A percentile compares a stretch with the other conserved stretches of the same genome.
These are phyloP conservation scores for Resseliella maxima DNA, from an alignment of 2,888 invertebrate species.

Conservation along the genomic window DNA sequence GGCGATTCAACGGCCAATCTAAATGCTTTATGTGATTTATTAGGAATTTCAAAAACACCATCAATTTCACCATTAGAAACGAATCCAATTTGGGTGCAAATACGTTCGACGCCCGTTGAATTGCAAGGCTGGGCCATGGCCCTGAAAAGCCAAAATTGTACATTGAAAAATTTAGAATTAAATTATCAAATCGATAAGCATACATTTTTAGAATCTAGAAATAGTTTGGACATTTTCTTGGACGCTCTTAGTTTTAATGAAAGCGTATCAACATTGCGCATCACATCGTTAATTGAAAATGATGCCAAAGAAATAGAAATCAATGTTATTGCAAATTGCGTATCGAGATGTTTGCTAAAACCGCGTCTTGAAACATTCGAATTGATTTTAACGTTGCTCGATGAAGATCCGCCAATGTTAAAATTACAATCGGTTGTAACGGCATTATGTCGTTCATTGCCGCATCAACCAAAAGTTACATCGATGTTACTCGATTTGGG, in stretches of 20 bases:
- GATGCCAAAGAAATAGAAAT: slow-evolving; percentile 70
- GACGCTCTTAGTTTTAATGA: slow-evolving; percentile 69
- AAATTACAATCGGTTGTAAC: slow-evolving; percentile 70
- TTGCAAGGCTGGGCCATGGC: slow-evolving; percentile 70
- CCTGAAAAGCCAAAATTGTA: slow-evolving; percentile 68
- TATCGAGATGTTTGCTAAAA: slow-evolving; percentile 68
- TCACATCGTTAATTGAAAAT: slow-evolving; percentile 69
- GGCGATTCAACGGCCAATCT: slow-evolving; percentile 70
- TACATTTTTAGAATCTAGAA: slow-evolving; percentile 63
- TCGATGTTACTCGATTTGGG: slow-evolving; percentile 71
- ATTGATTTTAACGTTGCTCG: slow-evolving; percentile 69
- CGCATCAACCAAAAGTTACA: slow-evolving; percentile 65
- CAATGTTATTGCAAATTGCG: slow-evolving; percentile 68
- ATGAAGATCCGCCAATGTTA: slow-evolving; percentile 69
- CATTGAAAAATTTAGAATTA: slow-evolving; percentile 69
- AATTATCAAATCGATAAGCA: slow-evolving; percentile 69
- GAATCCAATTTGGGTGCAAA: slow-evolving; percentile 64
- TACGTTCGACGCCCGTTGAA: slow-evolving; percentile 68
- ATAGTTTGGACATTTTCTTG: slow-evolving; percentile 69
- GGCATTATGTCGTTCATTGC: slow-evolving; percentile 67
- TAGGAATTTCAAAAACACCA: slow-evolving; percentile 68
- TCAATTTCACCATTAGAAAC: slow-evolving; percentile 66
- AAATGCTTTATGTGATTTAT: slow-evolving; percentile 69
- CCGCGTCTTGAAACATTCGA: slow-evolving; percentile 70
- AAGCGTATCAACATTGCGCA: slow-evolving; percentile 69